Percentiles rank a stretch among this genome's conserved stretches.
Conservation (phyloP, 30 jellyfish, hydroid and myxozoan genomes). For the Clytia hemisphaerica region DNA sequence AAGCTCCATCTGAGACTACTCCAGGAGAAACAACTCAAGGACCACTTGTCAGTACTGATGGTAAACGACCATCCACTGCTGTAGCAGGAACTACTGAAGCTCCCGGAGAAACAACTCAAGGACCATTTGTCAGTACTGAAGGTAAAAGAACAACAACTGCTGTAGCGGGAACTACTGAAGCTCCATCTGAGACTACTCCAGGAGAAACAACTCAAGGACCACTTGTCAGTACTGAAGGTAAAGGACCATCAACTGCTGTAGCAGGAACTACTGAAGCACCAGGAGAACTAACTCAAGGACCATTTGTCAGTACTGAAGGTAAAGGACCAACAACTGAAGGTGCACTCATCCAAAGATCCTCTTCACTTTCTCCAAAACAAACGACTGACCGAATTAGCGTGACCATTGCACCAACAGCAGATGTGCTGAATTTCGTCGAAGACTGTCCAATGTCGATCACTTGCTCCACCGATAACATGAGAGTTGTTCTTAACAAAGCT, state of each 20-base stretch:
- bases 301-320: constrained; percentile 21
- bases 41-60: neutral
- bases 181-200: neutral
- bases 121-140: neutral
- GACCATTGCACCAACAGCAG: neutral
- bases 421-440: constrained; percentile 37
- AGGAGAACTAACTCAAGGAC: constrained; percentile 21
- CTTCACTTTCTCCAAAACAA: neutral
- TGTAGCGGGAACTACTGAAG: constrained; percentile 1
- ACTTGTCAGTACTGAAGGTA: constrained; percentile 8
- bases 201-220: constrained; percentile 32
- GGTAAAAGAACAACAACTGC: constrained; percentile 8
- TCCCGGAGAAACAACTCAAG: constrained; percentile 28
- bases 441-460: constrained; percentile 51
- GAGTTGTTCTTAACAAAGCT: constrained; percentile 19
- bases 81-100: constrained; percentile 10
- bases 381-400: neutral
- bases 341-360: constrained; percentile 20
- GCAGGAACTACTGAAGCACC: constrained; percentile 45
- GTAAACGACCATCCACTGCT: neutral
- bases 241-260: constrained; percentile 30
- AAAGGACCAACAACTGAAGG: constrained; percentile 1
- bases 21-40: neutral
- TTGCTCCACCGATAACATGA: constrained; percentile 24
- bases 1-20: neutral